phyloP scores from a whole-genome alignment of 2,797 vertebrate genomes.

The Stomatorhinus walkeri region DNA sequence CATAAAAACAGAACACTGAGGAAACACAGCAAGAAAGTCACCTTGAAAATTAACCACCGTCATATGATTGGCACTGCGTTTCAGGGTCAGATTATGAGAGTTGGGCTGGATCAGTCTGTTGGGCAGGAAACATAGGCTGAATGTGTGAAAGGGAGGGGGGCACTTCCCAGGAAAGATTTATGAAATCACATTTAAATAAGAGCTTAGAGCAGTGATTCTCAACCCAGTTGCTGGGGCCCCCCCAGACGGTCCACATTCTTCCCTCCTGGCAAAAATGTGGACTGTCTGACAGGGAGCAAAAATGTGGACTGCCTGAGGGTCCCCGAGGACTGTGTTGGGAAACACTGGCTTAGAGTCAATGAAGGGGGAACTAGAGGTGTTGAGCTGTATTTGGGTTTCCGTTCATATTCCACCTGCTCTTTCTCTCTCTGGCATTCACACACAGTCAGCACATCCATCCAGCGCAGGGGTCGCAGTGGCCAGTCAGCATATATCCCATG shows the following conservation, averaged over 20 bases:
- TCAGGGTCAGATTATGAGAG: neutral
- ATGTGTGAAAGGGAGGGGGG: no score
- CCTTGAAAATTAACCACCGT: neutral
- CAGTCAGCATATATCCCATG: neutral
- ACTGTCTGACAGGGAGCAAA: neutral
- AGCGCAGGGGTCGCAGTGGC: neutral
- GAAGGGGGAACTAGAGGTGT: neutral
- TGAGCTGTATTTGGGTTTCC: neutral
- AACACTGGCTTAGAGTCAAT: neutral
- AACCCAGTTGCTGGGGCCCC: neutral
- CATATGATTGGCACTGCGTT: neutral
- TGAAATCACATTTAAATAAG: neutral
- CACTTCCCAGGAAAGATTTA: neutral
- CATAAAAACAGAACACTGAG: neutral
- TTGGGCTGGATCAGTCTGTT: neutral
- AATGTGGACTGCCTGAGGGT: neutral
- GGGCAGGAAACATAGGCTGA: neutral
- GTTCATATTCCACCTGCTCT: neutral
- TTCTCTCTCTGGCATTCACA: neutral
- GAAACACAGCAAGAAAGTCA: neutral
- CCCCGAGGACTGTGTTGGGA: neutral
- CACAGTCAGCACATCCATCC: neutral
- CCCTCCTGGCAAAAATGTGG: neutral
- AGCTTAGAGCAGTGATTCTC: neutral
- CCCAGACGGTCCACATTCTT: neutral